phyloP scores from a whole-genome alignment of 2,113 vertebrate species.

The Pteropus alecto region DNA sequence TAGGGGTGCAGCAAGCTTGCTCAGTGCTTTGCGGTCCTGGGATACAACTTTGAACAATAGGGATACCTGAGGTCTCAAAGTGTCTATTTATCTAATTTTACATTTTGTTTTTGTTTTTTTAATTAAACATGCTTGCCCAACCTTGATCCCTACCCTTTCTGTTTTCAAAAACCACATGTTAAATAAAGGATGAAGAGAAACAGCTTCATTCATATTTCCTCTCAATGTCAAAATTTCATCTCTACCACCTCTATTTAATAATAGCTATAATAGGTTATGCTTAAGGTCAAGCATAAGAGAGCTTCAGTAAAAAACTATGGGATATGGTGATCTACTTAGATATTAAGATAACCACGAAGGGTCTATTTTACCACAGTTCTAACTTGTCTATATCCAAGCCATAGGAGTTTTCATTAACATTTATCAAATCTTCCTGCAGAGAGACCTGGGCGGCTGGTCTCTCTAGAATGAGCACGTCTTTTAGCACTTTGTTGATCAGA shows the following conservation, averaged over 20 bases:
- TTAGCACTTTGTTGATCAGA: slow-evolving; percentile 55
- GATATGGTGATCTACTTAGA: not conserved
- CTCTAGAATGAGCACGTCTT: slow-evolving; percentile 36
- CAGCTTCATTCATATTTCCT: not conserved
- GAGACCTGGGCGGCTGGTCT: not conserved
- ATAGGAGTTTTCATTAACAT: slow-evolving; percentile 28
- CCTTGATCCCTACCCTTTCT: not conserved
- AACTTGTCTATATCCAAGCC: slow-evolving; percentile 19
- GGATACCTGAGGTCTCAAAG: not conserved
- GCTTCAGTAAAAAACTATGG: not conserved
- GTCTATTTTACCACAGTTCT: not conserved
- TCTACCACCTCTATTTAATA: not conserved
- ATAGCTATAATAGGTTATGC: not conserved
- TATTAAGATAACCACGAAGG: not conserved
- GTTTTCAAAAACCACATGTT: not conserved
- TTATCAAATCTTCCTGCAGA: slow-evolving; percentile 29
- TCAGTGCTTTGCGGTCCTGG: not conserved
- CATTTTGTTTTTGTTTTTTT: not conserved
- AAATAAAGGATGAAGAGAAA: not conserved
- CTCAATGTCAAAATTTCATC: not conserved
- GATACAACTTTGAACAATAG: not conserved
- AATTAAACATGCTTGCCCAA: not conserved
- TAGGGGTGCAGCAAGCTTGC: not conserved
- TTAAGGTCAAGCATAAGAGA: not conserved
- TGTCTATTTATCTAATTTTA: not conserved